Conservation (phyloP, 2,888 invertebrate genomes). For the Xestia xanthographa region DNA sequence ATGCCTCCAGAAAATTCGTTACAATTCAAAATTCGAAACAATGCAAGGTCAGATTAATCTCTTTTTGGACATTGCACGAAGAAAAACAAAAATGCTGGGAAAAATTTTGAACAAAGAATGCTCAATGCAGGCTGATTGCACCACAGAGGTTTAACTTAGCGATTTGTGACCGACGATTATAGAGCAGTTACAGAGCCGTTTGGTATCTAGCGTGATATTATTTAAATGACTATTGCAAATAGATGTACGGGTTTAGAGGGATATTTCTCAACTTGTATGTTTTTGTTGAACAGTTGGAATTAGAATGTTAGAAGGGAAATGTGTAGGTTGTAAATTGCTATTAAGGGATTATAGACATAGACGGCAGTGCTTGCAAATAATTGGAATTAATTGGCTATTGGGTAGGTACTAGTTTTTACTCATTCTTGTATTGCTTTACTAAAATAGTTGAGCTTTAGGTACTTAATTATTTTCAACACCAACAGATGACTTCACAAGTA, state of each 20-base stretch:
- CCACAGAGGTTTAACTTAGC: conserved; percentile 50
- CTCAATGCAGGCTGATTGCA: conserved; percentile 58
- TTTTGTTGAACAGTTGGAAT: conserved; percentile 31
- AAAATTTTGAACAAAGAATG: conserved; percentile 55
- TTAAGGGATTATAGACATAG: background rate
- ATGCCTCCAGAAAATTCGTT: conserved; percentile 11
- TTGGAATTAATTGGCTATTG: background rate
- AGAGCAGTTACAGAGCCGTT: conserved; percentile 57
- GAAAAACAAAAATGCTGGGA: conserved; percentile 53
- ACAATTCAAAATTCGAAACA: conserved; percentile 44
- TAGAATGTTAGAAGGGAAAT: conserved; percentile 40
- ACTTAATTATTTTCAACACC: conserved; percentile 25
- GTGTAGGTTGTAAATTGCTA: background rate
- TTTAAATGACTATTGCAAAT: conserved; percentile 65
- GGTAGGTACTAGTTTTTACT: background rate
- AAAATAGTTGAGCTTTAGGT: background rate
- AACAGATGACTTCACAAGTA: conserved; percentile 21
- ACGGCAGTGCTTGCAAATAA: background rate
- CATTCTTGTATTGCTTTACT: background rate
- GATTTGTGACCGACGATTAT: conserved; percentile 64
- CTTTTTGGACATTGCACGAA: conserved; percentile 33
- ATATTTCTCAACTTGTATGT: conserved; percentile 47
- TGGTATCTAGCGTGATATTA: conserved; percentile 62
- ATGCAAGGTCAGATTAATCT: conserved; percentile 53
- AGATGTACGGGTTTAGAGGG: conserved; percentile 46